phyloP scores from a whole-genome alignment of 2,888 invertebrate species.

The Drosophila niveifrons region DNA sequence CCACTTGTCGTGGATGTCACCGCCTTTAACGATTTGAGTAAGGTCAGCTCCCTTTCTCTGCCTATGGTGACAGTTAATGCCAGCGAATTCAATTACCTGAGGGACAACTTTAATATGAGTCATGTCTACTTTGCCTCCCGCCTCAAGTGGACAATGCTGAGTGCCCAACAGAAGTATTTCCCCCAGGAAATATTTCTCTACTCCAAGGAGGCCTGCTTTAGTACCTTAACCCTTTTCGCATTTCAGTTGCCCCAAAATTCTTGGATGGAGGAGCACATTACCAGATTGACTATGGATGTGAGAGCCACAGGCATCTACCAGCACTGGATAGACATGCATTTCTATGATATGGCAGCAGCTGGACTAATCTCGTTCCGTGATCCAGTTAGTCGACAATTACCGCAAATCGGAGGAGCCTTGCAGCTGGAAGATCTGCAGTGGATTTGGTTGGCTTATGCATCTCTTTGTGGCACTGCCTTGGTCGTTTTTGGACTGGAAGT shows the following conservation, averaged over 20 bases:
- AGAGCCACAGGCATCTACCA: conserved; percentile 60
- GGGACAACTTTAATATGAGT: conserved; percentile 59
- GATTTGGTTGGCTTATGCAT: conserved; percentile 53
- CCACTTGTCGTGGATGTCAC: conserved; percentile 35
- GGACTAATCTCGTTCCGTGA: conserved; percentile 56
- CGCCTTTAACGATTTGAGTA: neutral
- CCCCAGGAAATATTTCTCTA: conserved; percentile 60
- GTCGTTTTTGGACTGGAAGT: conserved; percentile 49
- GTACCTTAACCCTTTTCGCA: conserved; percentile 32
- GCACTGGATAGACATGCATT: conserved; percentile 60
- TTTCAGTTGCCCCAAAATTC: conserved; percentile 57
- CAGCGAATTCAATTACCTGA: conserved; percentile 32
- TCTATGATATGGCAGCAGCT: conserved; percentile 70
- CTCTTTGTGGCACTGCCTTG: conserved; percentile 29
- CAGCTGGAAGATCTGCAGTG: conserved; percentile 60
- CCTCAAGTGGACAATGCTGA: conserved; percentile 57
- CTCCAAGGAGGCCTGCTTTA: conserved; percentile 59
- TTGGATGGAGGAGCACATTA: conserved; percentile 56
- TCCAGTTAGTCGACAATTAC: conserved; percentile 26
- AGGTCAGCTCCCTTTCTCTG: neutral
- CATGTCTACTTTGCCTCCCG: conserved; percentile 57
- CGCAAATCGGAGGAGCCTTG: conserved; percentile 24
- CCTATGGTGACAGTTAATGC: conserved; percentile 17
- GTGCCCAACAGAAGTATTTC: conserved; percentile 65
- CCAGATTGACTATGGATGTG: conserved; percentile 51